A percentile compares a stretch with the other conserved stretches of the same genome.
phyloP scores from a whole-genome alignment of 2,888 invertebrate species.

The Dasysyrphus tricinctus region DNA sequence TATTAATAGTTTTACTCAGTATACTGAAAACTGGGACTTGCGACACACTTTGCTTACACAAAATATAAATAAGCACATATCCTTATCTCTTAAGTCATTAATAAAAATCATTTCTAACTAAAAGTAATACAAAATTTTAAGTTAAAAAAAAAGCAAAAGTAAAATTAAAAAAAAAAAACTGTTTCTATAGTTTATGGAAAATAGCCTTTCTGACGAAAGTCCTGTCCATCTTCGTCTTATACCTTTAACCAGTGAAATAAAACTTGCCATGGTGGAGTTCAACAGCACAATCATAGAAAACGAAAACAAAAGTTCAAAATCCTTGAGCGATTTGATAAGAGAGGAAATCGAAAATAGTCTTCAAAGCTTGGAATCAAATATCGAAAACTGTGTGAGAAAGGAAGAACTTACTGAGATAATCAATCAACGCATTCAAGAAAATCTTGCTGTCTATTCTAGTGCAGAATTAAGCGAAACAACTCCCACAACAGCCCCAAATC shows the following conservation, averaged over 20 bases:
- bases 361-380: not conserved
- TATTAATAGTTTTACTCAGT: too few relatives aligned
- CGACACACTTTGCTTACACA: not conserved
- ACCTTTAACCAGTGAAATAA: slow-evolving; percentile 61
- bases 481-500: not conserved
- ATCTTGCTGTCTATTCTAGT: not conserved
- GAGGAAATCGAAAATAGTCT: slow-evolving; percentile 42
- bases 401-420: slow-evolving; percentile 53
- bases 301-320: not conserved
- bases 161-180: slow-evolving; percentile 3
- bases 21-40: too few relatives aligned
- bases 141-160: slow-evolving; percentile 9
- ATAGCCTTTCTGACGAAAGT: slow-evolving; percentile 28
- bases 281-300: not conserved
- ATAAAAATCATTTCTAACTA: not conserved
- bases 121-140: slow-evolving; percentile 42
- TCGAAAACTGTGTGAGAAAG: slow-evolving; percentile 41
- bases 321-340: slow-evolving; percentile 26
- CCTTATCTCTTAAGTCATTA: not conserved
- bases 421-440: slow-evolving; percentile 30
- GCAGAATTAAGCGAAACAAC: not conserved
- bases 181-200: slow-evolving; percentile 61
- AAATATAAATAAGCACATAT: not conserved
- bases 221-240: slow-evolving; percentile 36
- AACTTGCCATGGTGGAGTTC: slow-evolving; percentile 46